phyloP scores from a whole-genome alignment of 2,888 invertebrate species.

The Drosophila mayaguana region DNA sequence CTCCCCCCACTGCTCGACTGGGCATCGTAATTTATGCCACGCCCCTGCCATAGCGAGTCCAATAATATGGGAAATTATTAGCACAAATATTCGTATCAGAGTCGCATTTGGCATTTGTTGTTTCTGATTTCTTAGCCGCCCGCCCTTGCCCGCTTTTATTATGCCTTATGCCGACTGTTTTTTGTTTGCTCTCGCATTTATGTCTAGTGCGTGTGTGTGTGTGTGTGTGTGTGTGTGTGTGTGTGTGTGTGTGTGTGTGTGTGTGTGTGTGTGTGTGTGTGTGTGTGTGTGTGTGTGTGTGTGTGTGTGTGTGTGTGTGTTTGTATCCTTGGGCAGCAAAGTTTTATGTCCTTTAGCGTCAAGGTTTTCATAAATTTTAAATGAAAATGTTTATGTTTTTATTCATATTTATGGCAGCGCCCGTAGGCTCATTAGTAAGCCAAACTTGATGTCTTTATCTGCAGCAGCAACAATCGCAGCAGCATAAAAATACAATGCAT shows the following conservation, averaged over 20 bases:
- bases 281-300: conserved; percentile 20
- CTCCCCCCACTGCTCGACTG: not conserved
- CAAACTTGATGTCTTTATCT: conserved; percentile 55
- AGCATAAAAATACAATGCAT: not conserved
- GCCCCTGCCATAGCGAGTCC: conserved; percentile 71
- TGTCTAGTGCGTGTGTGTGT: conserved; percentile 21
- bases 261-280: conserved; percentile 33
- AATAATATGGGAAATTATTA: conserved; percentile 77
- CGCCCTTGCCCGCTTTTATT: conserved; percentile 13
- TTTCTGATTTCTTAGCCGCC: conserved; percentile 54
- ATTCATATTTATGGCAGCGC: conserved; percentile 52
- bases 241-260: conserved; percentile 25
- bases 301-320: conserved; percentile 26
- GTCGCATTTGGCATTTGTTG: conserved; percentile 53
- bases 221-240: conserved; percentile 25
- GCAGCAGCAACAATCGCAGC: conserved; percentile 27
- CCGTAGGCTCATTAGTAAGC: conserved; percentile 58
- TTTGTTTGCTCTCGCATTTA: conserved; percentile 42
- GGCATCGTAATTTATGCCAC: conserved; percentile 71
- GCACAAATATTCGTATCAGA: conserved; percentile 65
- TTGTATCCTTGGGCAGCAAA: conserved; percentile 37
- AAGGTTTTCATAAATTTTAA: conserved; percentile 65
- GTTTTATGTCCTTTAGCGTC: conserved; percentile 43
- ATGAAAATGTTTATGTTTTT: conserved; percentile 63
- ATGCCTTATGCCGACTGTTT: conserved; percentile 36